These are phyloP conservation scores for Leucania comma DNA, from an alignment of 2,888 invertebrate genomes.

Conservation along the genomic window DNA sequence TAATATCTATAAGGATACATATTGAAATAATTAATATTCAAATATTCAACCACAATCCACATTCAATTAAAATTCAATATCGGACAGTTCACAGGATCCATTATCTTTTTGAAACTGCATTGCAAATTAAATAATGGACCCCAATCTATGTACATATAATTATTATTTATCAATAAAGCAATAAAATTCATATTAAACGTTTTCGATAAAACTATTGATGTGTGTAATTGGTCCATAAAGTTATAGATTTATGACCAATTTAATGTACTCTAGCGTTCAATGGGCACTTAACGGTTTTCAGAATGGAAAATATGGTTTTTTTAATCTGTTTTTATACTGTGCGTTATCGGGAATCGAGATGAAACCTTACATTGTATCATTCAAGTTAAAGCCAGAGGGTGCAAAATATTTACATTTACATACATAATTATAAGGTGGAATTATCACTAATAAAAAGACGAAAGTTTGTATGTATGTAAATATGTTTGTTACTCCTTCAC, in stretches of 20 bases:
- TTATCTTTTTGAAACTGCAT: slow-evolving; percentile 16
- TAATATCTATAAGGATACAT: background rate
- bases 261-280: slow-evolving; percentile 40
- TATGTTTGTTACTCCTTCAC: too few relatives aligned
- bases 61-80: slow-evolving; percentile 32
- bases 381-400: background rate
- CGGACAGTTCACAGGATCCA: background rate
- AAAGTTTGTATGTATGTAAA: too few relatives aligned
- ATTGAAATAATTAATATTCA: slow-evolving; percentile 22
- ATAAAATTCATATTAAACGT: slow-evolving; percentile 52
- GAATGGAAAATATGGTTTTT: slow-evolving; percentile 8
- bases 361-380: background rate
- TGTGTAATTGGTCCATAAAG: slow-evolving; percentile 46
- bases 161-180: slow-evolving; percentile 47
- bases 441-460: background rate
- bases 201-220: slow-evolving; percentile 46
- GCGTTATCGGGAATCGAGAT: background rate
- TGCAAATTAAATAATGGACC: slow-evolving; percentile 3
- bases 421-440: slow-evolving; percentile 4
- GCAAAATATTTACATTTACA: slow-evolving; percentile 6
- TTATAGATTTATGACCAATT: slow-evolving; percentile 43
- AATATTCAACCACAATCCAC: slow-evolving; percentile 36
- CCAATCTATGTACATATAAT: slow-evolving; percentile 53
- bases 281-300: slow-evolving; percentile 21
- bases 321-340: background rate